Conservation (phyloP, 2,888 invertebrate species). For the Phrixothrix hirtus region DNA sequence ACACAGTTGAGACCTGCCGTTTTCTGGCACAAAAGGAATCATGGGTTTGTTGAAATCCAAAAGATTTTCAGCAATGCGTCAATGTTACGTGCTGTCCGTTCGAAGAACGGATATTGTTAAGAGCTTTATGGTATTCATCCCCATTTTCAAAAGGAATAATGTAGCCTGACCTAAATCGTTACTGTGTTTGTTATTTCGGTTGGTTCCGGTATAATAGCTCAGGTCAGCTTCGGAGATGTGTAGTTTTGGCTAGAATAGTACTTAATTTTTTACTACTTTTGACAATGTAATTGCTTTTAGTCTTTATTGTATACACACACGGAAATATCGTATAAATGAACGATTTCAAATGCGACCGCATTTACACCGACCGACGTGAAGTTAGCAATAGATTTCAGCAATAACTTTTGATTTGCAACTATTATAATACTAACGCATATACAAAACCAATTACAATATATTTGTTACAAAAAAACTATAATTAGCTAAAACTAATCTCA, state of each 20-base stretch:
- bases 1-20: conserved; percentile 12
- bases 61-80: conserved; percentile 45
- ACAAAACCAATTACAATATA: no score
- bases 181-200: conserved; percentile 46
- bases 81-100: conserved; percentile 42
- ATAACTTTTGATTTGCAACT: no score
- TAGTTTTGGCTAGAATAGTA: no score
- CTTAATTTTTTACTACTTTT: not conserved
- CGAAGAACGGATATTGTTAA: conserved; percentile 37
- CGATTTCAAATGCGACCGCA: no score
- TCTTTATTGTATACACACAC: no score
- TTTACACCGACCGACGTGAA: no score
- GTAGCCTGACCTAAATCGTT: conserved; percentile 39
- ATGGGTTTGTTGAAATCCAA: conserved; percentile 46
- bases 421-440: no score
- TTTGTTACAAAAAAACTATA: no score
- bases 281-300: not conserved
- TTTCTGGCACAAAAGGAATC: conserved; percentile 41
- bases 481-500: no score
- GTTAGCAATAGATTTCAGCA: no score
- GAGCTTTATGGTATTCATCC: conserved; percentile 3
- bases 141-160: conserved; percentile 1
- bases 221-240: no score
- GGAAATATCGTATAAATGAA: no score
- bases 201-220: conserved; percentile 45